Base-by-base conservation (phyloP, 1,140 invertebrate species). In the Trichonephila clavipes region DNA sequence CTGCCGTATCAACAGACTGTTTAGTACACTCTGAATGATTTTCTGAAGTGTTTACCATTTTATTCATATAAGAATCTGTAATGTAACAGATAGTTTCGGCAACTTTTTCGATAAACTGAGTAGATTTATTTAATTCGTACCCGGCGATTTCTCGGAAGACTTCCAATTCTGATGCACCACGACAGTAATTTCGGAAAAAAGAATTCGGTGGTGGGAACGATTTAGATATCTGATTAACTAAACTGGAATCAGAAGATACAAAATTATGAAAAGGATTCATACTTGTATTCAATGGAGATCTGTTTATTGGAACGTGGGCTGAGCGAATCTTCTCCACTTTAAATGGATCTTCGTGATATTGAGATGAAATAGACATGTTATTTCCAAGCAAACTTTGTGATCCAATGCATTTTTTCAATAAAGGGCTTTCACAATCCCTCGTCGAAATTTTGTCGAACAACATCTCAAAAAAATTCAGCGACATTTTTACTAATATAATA, bases 391-490 rank as follows among this genome's bases (percentile, higher is more conserved):
- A 59, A 19, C 24, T 89, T n/a, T 89, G 88, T 5, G 88, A 77
- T 28, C 88, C 88, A 44, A 40, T 58, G 6, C 66, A 72, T 51
- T 89, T 89, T 28, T 77, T 77, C 7, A 58, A n/a, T 16, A 89
- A 28, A 58, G 88, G 40, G 14, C 12, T 58, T 58, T 72, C 69
- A 40, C n/a, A 51, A 24, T 58, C 44, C 12, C 24, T 77, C 3
- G 24, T 10, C 16, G 85, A 59, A 89, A 77, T 19, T 77, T 89
- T 89, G 2, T 89, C 88, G 21, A 77, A 24, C 12, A 89, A 59
- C 16, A 40, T 58, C 19, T 89, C 88, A 19, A 89, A 21, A 34
- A 87, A 34, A 59, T 87, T 87, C 51, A 83, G 81, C 34, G 85
- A 87, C 85, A 87, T 87, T 87, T 21, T 62, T 4, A 87, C 51